Base-by-base conservation (phyloP, 1,140 invertebrate species). In the Papilio xuthus region DNA sequence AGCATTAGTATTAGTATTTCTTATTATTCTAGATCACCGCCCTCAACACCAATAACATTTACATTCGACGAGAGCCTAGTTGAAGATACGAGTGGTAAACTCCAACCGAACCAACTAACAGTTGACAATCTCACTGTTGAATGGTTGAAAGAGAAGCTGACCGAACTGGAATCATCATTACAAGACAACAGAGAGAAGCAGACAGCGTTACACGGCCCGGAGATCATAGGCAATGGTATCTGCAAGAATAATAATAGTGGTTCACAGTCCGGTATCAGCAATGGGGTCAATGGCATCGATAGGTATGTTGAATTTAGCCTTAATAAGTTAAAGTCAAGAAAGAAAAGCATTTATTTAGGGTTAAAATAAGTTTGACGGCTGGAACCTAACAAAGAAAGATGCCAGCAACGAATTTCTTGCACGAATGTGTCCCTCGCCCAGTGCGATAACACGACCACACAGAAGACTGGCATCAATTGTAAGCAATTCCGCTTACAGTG, bases 41-140 rank as follows among this genome's bases (percentile, higher is more conserved):
- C 97, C 71, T 95, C 95, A 50, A 96, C 96, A 26, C 96, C 96
- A 20, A 93, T 97, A 32, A 95, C 95, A 81, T 98, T 98, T 89
- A 96, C 95, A 10, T 98, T 98, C 91, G 98, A 98, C 89, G 96
- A 97, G 78, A 96, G 96, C 84, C 94, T 98, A 79, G 96, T 98
- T 3, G 96, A 98, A 85, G 97, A 98, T 82, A 97, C 96, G 26
- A 97, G 97, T 44, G 97, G 97, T 18, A 97, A 97, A 90, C 94
- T 98, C 20, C 95, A 96, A 83, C 96, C 97, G 9, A 97, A 98
- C 92, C 96, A 97, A 86, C 88, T 99, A 60, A 97, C 97, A 0
- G 97, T 99, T 0, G 98, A 99, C 92, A 98, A 98, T 90, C 95
- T 98, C 15, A 99, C 98, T 0, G 96, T 98, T 50, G 97, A 98